Evolutionary conservation across 2,888 invertebrate genomes (phyloP).

Genomic region (Coelinius sp.): DNA sequence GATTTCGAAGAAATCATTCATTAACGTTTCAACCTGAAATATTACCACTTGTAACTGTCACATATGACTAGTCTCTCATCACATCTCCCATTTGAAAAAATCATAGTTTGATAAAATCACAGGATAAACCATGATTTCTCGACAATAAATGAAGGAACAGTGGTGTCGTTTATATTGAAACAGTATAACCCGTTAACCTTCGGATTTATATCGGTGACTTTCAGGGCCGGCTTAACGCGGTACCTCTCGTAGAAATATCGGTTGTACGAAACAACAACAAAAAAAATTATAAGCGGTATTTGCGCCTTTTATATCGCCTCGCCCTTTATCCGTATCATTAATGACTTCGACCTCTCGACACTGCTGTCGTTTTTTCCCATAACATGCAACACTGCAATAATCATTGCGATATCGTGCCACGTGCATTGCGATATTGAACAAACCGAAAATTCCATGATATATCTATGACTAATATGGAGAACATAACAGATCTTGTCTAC

Average conservation of each 20-base stretch:
- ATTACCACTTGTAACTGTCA: background rate
- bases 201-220: conserved; percentile 48
- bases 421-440: conserved; percentile 13
- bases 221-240: conserved; percentile 48
- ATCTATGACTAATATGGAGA: background rate
- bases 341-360: conserved; percentile 45
- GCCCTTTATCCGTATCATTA: conserved; percentile 48
- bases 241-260: conserved; percentile 42
- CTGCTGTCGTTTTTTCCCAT: conserved; percentile 31
- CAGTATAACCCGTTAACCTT: conserved; percentile 49
- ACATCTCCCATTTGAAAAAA: background rate
- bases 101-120: conserved; percentile 11
- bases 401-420: conserved; percentile 23
- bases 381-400: conserved; percentile 16
- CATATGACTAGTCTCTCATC: background rate
- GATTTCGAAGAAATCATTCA: background rate
- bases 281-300: conserved; percentile 31
- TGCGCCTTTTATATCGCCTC: conserved; percentile 40
- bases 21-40: background rate
- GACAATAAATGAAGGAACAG: conserved; percentile 27
- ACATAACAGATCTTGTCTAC: background rate
- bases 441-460: conserved; percentile 21
- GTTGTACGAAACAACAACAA: background rate
- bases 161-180: conserved; percentile 21
- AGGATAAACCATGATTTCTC: conserved; percentile 23